Base-by-base conservation (phyloP, 2,113 vertebrate species). In the Promerops cafer region DNA sequence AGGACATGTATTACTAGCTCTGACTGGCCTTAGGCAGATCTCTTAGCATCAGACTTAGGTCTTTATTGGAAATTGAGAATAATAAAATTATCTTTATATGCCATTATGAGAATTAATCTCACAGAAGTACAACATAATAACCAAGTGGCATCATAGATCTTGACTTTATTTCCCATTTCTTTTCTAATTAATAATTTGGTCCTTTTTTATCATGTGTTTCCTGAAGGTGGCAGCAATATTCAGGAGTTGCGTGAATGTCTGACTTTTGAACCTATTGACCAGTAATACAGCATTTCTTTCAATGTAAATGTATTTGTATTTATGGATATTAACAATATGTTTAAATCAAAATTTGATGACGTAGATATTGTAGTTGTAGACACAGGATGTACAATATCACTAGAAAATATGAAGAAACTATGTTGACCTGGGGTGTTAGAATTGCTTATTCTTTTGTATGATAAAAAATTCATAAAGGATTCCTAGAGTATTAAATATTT, bases 161-260 rank as follows among this genome's bases (percentile, higher is more conserved):
- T 50, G 45, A 7, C 30, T 92, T 92, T 78, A 66, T 86, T 91
- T 83, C 31, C 42, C 22, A 39, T 74, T 94, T 83, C 3, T 94
- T 87, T 76, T 70, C 39, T 60, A 44, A 88, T 89, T 87, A 63
- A 28, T 85, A 64, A 65, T 64, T 95, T 60, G 14, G 57, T 33
- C 21, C 13, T 69, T 81, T 90, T 94, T 52, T 94, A 61, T 85
- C n/a, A 35, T n/a, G 17, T 89, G 28, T 79, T 81, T 95, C 91
- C 92, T 97, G 91, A 97, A 96, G 91, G 82, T 97, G 96, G 90
- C 95, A 97, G 91, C 84, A 95, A 61, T 94, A 96, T 93, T 94
- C 88, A 94, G 96, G 79, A 91, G 35, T 90, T 96, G 30, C 0
- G 0, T 33, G 57, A 61, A 45, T 70, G 24, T 61, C 65, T 90